phyloP scores from a whole-genome alignment of 1,140 invertebrate genomes.

The Euura saliciscinereae region DNA sequence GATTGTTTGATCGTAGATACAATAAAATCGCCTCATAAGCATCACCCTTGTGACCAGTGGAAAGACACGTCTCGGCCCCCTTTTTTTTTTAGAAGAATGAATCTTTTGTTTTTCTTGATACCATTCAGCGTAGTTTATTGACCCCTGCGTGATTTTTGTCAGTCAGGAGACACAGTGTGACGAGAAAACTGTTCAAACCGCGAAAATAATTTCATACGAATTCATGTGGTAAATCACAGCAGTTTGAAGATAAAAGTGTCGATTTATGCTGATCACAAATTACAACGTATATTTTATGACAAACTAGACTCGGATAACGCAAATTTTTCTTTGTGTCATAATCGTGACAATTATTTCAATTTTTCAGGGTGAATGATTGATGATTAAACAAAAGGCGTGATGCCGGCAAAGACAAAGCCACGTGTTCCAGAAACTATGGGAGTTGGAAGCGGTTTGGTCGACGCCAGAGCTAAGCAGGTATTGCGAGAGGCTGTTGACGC shows the following conservation, averaged over 20 bases:
- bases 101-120: background rate
- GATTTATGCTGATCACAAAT: too few species aligned
- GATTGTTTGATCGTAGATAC: background rate
- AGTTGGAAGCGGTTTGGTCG: slow-evolving; percentile 57
- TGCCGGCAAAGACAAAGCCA: slow-evolving; percentile 57
- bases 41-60: background rate
- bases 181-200: too few species aligned
- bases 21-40: too few species aligned
- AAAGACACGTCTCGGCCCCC: background rate
- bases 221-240: too few species aligned
- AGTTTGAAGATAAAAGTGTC: too few species aligned
- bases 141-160: background rate
- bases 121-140: background rate
- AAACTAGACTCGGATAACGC: too few species aligned
- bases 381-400: slow-evolving; percentile 52
- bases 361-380: slow-evolving; percentile 41
- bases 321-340: too few species aligned
- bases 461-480: slow-evolving; percentile 73
- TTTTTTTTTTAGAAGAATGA: background rate
- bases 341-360: background rate
- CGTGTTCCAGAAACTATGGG: slow-evolving; percentile 55
- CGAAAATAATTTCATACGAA: too few species aligned
- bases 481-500: slow-evolving; percentile 79
- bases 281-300: too few species aligned
- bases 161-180: too few species aligned